These are phyloP conservation scores for Xenopus laevis DNA, from an alignment of 2,113 vertebrate species.

Conservation along the genomic window DNA sequence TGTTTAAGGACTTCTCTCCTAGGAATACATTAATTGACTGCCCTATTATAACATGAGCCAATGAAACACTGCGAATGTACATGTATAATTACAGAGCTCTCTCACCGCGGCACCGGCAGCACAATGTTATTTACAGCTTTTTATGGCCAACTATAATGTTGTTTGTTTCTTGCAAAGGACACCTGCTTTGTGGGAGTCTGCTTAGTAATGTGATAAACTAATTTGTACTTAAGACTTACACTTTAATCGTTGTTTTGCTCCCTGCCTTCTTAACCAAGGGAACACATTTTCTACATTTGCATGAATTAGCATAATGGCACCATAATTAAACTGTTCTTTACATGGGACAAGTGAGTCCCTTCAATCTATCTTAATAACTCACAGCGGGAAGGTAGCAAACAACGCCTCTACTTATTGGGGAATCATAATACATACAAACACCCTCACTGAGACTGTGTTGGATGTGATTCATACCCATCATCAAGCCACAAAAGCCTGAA, in stretches of 20 bases:
- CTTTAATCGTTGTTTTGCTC: conserved; percentile 62
- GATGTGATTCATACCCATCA: conserved; percentile 66
- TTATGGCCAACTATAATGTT: not conserved
- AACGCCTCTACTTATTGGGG: conserved; percentile 60
- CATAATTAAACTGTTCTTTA: conserved; percentile 60
- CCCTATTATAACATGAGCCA: too few species aligned
- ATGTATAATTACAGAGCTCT: too few species aligned
- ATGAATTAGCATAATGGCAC: conserved; percentile 67
- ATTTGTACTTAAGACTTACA: conserved; percentile 65
- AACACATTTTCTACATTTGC: conserved; percentile 55
- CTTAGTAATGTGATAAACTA: conserved; percentile 64
- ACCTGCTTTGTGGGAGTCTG: conserved; percentile 51
- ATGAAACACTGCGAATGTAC: too few species aligned
- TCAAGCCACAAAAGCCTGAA: conserved; percentile 60
- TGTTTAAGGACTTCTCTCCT: too few species aligned
- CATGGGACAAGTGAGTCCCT: conserved; percentile 54
- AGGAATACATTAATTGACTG: too few species aligned
- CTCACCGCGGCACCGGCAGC: too few species aligned
- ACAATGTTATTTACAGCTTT: not conserved
- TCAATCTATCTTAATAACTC: conserved; percentile 71
- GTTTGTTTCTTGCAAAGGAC: conserved; percentile 40
- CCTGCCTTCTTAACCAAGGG: conserved; percentile 49
- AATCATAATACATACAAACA: conserved; percentile 62
- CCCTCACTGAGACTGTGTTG: conserved; percentile 37
- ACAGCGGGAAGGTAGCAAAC: conserved; percentile 55